These are phyloP conservation scores for Muntiacus muntjak DNA, from an alignment of 2,113 vertebrate species.

Conservation along the genomic window DNA sequence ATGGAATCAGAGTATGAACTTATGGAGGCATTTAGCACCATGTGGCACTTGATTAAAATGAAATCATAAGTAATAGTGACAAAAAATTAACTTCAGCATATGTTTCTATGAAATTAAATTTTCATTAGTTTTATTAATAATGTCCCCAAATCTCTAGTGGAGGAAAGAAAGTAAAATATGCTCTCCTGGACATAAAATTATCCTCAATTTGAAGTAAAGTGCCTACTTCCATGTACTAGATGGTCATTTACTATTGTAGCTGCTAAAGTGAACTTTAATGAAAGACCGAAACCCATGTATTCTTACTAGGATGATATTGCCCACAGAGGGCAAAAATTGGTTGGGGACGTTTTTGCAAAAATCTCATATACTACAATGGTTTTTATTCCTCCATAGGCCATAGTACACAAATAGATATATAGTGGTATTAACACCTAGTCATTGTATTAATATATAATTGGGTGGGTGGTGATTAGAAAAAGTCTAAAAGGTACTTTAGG, in stretches of 20 bases:
- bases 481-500: background rate
- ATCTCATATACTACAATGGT: background rate
- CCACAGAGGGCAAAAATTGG: background rate
- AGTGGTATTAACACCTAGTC: background rate
- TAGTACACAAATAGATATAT: background rate
- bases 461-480: background rate
- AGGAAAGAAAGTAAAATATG: slow-evolving; percentile 53
- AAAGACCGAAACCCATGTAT: background rate
- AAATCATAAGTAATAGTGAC: slow-evolving; percentile 42
- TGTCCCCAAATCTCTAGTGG: background rate
- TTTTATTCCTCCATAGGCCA: background rate
- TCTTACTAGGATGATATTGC: background rate
- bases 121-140: slow-evolving; percentile 65
- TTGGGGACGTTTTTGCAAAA: background rate
- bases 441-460: background rate
- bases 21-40: background rate
- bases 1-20: background rate
- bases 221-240: background rate
- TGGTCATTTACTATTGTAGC: background rate
- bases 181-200: background rate
- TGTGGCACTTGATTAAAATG: slow-evolving; percentile 47
- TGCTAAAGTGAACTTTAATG: background rate
- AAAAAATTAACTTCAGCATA: slow-evolving; percentile 56
- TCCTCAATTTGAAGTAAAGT: slow-evolving; percentile 24
- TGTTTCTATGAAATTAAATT: slow-evolving; percentile 53